Evolutionary conservation across 1,140 invertebrate species (phyloP).

Genomic region (Pseudomyrmex pallidus): DNA sequence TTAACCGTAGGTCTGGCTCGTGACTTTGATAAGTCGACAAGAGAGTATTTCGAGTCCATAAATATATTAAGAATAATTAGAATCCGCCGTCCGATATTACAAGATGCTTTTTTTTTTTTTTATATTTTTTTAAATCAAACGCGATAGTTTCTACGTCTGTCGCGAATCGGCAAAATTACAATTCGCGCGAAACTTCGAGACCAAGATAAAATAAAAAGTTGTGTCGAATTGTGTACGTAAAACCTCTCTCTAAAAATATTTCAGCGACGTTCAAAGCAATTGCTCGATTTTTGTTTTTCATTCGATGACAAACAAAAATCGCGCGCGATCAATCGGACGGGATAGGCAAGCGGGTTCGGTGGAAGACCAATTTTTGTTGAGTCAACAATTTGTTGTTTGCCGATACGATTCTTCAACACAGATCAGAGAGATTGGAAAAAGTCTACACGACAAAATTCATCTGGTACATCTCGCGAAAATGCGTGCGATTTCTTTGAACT

Average conservation of each 20-base stretch:
- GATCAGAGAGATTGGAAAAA: conserved; percentile 6
- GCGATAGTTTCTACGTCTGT: neutral
- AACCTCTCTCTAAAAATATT: no score
- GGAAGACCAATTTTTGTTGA: conserved; percentile 62
- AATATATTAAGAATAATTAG: conserved; percentile 66
- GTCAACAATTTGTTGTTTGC: conserved; percentile 2
- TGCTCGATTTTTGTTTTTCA: conserved; percentile 16
- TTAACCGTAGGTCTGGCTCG: conserved; percentile 75
- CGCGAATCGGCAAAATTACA: neutral
- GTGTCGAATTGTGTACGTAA: no score
- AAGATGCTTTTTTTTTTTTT: neutral
- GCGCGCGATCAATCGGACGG: conserved; percentile 5
- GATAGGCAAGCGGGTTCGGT: conserved; percentile 15
- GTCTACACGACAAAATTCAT: conserved; percentile 56
- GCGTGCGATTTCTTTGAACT: neutral
- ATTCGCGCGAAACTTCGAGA: neutral
- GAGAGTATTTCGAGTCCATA: conserved; percentile 32
- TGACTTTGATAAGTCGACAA: conserved; percentile 61
- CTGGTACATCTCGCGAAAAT: conserved; percentile 36
- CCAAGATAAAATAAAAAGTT: neutral
- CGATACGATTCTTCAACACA: conserved; percentile 18
- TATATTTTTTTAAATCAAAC: neutral
- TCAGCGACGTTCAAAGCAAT: neutral
- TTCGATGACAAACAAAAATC: conserved; percentile 40
- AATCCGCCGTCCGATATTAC: conserved; percentile 32